Conservation (phyloP, 2,797 vertebrate species). For the Eremophila alpestris region DNA sequence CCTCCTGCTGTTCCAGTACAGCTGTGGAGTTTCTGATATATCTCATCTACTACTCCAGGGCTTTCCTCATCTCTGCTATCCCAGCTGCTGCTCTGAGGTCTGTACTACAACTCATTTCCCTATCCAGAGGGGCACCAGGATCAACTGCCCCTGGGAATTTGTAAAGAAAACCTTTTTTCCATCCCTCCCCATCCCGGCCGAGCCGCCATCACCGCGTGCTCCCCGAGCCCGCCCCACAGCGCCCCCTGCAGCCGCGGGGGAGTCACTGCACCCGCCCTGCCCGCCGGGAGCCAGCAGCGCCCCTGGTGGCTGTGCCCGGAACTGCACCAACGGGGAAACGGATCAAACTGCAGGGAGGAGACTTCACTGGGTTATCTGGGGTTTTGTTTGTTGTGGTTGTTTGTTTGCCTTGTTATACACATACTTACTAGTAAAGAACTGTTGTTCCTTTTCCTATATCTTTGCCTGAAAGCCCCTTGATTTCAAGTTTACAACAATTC, state of each 20-base stretch:
- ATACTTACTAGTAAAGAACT: not conserved
- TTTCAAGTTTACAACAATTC: not conserved
- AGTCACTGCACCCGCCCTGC: fast-evolving
- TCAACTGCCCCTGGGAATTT: not conserved
- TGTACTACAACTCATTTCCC: no score
- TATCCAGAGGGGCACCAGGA: not conserved
- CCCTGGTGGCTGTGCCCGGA: not conserved
- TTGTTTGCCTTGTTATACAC: not conserved
- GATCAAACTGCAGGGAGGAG: not conserved
- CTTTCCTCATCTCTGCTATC: not conserved
- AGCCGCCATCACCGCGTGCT: fast-evolving
- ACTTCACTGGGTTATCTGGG: fast-evolving
- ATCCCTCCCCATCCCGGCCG: fast-evolving
- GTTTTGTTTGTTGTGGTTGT: not conserved
- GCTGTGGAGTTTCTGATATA: fast-evolving
- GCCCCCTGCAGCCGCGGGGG: not conserved
- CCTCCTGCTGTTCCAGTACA: not conserved
- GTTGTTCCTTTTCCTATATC: not conserved
- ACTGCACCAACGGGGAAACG: fast-evolving
- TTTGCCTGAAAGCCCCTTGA: not conserved
- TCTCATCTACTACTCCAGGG: fast-evolving
- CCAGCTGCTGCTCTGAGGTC: not conserved
- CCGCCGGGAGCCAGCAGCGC: not conserved
- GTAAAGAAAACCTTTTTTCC: not conserved
- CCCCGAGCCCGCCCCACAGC: fast-evolving